Base-by-base conservation (phyloP, 2,113 vertebrate genomes). In the Chloebia gouldiae region DNA sequence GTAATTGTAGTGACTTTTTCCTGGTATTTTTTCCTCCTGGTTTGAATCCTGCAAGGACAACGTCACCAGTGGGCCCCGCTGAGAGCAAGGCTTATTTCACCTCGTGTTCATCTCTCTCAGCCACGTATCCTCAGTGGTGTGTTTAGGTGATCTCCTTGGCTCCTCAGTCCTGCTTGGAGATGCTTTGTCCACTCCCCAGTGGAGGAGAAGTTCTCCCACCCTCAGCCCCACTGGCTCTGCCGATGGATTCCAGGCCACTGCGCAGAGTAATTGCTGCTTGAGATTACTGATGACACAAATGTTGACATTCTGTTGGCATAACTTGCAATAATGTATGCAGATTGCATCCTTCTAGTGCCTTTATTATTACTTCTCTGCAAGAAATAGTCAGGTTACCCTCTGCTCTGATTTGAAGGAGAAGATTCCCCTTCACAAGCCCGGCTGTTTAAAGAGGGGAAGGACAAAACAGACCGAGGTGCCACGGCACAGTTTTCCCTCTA, bases 231-330 rank as follows among this genome's bases (percentile, higher is more conserved):
- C 83, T 42, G 90, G 49, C 70, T 83, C 79, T 75, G 70, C 49
- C 47, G 4, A 42, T 40, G 92, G 97, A 97, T 94, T 96, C 97
- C 96, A 96, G 96, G 79, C 96, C 97, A 95, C 59, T 83, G 95
- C 24, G 3, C 72, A 72, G 88, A 97, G 96, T 97, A 98, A 98
- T 98, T 98, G 97, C 97, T 33, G 95, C 97, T 98, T 30, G 22
- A 97, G 97, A 97, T 97, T 97, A 73, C 97, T 98, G 96, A 96
- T 96, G 97, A 98, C 97, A 98, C 97, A 98, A 98, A 98, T 98
- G 98, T 98, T 98, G 98, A 98, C 97, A 97, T 98, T 98, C 97
- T 98, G 98, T 98, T 98, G 98, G 97, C 97, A 98, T 98, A 98
- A 98, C 98, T 98, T 97, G 96, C 98, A 97, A 97, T 98, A 98